Base-by-base conservation (phyloP, 2,797 vertebrate species). In the Catamblyrhynchus diadema region DNA sequence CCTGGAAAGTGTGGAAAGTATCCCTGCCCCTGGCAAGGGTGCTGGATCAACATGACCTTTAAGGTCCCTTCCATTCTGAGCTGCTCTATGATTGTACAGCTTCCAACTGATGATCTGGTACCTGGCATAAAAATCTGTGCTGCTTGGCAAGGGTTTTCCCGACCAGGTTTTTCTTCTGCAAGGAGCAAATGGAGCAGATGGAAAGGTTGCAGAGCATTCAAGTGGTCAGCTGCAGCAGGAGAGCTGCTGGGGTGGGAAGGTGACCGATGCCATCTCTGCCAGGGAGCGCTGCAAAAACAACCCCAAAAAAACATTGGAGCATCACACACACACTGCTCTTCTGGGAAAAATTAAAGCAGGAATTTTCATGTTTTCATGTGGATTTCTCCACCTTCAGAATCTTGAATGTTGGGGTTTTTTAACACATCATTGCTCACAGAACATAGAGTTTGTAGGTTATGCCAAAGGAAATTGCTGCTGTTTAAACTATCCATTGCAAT, bases 51-150 rank as follows among this genome's bases (percentile, higher is more conserved):
- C 4, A 4, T 9, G 21, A 41, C 6, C 30, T 42, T 32, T 12
- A 24, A 48, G 42, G 51, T 9, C 9, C 11, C 14, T 48, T 32
- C 70, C 44, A 57, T 12, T 17, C 51, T 3, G 3, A 48, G 25
- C 14, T 11, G 4, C 35, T 32, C 32, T 4, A 2, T 0, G 0
- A 23, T 5, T 23, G n/a, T 3, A 3, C 20, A 23, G 4, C 23
- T 62, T 83, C 48, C 25, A 48, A 9, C 35, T 56, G 72, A 66
- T 44, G 18, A 25, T 42, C 44, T 73, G 64, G 39, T 60, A 44
- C n/a, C 20, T 59, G 61, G 25, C 56, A 56, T 32, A 14, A 64
- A 88, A 81, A 60, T 25, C 61, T 0, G 0, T 12, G 23, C 44
- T 51, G 28, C 24, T 74, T 88, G 67, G 44, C 75, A 73, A 72